A percentile compares a stretch with the other conserved stretches of the same genome.
Evolutionary conservation across 1,140 invertebrate species (phyloP).

Genomic region (Bicyclus anynana): DNA sequence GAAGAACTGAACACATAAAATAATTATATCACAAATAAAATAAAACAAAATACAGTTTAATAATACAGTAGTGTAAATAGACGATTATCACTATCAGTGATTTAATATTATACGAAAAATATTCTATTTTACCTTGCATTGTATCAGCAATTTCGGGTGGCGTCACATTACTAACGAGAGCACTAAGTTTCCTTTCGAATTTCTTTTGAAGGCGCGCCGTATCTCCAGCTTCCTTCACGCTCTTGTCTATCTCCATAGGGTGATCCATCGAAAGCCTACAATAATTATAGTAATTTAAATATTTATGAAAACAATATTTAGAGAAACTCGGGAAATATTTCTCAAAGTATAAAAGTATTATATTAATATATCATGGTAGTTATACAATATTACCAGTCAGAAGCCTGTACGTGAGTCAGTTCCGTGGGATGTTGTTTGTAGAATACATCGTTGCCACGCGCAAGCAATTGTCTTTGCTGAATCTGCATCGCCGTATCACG

Average conservation of each 20-base stretch:
- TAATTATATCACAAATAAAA: too few relatives aligned
- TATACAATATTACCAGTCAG: conserved; percentile 39
- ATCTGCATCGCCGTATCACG: conserved; percentile 37
- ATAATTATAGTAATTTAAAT: not conserved
- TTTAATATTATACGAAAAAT: too few relatives aligned
- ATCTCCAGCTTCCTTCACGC: conserved; percentile 52
- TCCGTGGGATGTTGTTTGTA: conserved; percentile 50
- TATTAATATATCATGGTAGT: too few relatives aligned
- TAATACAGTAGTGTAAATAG: too few relatives aligned
- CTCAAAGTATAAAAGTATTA: too few relatives aligned
- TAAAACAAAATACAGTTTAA: too few relatives aligned
- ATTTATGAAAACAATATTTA: not conserved
- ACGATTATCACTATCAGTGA: too few relatives aligned
- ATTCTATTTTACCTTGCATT: conserved; percentile 51
- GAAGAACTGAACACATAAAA: too few relatives aligned
- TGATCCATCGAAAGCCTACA: conserved; percentile 37
- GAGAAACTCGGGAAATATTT: not conserved
- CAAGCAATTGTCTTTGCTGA: conserved; percentile 36
- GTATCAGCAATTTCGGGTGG: conserved; percentile 40
- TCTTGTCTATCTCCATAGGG: conserved; percentile 46
- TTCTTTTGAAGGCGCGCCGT: conserved; percentile 54
- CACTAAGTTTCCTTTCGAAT: conserved; percentile 55
- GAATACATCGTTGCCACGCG: conserved; percentile 38
- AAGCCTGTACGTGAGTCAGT: conserved; percentile 42
- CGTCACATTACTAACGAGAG: conserved; percentile 41